Evolutionary conservation across 30 jellyfish, hydroid and myxozoan species (phyloP).

Genomic region (Aurelia coerulea): DNA sequence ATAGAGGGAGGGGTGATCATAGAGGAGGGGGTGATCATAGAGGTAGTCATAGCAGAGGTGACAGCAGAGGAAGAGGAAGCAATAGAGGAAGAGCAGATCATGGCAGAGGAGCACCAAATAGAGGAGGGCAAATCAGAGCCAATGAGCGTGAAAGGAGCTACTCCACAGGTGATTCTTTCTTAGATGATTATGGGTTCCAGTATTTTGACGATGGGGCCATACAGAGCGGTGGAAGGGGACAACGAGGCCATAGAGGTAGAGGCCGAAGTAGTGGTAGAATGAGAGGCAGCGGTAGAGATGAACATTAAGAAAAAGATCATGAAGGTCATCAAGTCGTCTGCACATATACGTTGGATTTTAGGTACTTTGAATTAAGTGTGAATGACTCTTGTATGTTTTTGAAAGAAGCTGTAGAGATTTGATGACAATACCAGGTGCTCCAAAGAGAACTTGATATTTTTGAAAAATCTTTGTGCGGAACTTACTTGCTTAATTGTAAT

Average conservation of each 20-base stretch:
- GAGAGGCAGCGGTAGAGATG: constrained; percentile 3
- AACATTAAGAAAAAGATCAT: background rate
- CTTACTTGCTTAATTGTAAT: no score
- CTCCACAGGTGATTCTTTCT: no score
- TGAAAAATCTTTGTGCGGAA: no score
- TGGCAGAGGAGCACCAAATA: background rate
- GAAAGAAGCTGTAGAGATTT: no score
- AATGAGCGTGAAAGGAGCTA: constrained; percentile 5
- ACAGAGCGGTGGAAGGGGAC: background rate
- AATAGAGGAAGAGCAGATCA: no score
- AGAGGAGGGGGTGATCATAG: constrained; percentile 3
- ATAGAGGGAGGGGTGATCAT: background rate
- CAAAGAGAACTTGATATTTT: no score
- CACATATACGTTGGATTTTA: no score
- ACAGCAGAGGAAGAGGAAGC: background rate
- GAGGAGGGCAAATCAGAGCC: constrained; percentile 2
- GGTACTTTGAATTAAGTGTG: no score
- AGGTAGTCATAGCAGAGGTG: background rate
- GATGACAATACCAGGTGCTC: no score
- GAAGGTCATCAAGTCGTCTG: no score
- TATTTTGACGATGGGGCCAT: background rate
- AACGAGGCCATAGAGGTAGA: constrained; percentile 9
- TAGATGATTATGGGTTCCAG: no score
- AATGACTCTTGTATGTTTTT: no score
- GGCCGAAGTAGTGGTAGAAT: constrained; percentile 3